A percentile compares a stretch with the other conserved stretches of the same genome.
phyloP scores from a whole-genome alignment of 1,140 invertebrate genomes.

The Babylonia areolata region DNA sequence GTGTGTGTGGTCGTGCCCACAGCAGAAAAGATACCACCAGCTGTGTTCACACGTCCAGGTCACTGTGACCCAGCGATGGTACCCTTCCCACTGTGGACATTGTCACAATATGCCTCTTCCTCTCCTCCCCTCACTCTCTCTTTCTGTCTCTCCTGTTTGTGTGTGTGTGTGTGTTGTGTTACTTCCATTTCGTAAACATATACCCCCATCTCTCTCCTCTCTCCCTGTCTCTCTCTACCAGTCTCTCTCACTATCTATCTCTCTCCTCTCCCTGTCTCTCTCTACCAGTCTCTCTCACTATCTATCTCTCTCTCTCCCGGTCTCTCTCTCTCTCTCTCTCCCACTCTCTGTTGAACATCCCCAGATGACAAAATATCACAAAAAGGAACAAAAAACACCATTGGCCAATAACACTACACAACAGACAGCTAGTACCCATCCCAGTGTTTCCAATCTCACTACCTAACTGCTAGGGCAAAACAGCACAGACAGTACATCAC shows the following conservation, averaged over 20 bases:
- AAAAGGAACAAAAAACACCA: not conserved
- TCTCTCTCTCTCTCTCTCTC: not conserved
- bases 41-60: conserved; percentile 69
- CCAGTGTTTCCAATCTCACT: too few species aligned
- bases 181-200: too few species aligned
- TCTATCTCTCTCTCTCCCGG: not conserved
- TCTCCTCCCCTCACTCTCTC: not conserved
- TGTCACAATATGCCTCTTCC: not conserved
- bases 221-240: too few species aligned
- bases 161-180: too few species aligned
- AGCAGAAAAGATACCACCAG: conserved; percentile 74
- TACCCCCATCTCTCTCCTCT: too few species aligned
- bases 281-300: not conserved
- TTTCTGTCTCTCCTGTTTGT: not conserved
- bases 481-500: too few species aligned
- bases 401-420: too few species aligned
- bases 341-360: not conserved
- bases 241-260: too few species aligned
- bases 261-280: not conserved
- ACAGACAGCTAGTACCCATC: too few species aligned
- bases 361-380: too few species aligned
- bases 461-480: too few species aligned
- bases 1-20: not conserved
- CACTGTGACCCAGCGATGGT: conserved; percentile 70
- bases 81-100: conserved; percentile 59